Evolutionary conservation across 2,888 invertebrate species (phyloP).

Genomic region (Panopea generosa): DNA sequence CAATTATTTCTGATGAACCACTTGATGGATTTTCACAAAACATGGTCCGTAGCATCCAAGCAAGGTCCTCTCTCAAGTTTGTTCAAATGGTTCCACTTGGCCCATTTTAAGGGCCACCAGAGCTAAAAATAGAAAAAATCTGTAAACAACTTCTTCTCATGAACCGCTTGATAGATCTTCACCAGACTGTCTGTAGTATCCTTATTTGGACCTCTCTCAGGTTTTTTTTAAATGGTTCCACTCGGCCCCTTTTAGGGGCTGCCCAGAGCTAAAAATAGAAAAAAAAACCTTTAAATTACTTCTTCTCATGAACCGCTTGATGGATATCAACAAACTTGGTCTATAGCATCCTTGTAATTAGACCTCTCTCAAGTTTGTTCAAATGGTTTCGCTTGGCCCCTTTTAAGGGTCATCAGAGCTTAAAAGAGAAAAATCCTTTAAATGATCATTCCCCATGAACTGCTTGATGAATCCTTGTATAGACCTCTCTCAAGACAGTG

Average conservation of each 20-base stretch:
- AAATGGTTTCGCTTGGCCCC: too few species aligned
- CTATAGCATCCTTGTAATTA: neutral
- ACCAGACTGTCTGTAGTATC: neutral
- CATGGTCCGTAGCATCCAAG: neutral
- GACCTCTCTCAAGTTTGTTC: neutral
- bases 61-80: too few species aligned
- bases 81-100: too few species aligned
- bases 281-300: neutral
- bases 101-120: neutral
- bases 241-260: neutral
- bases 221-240: too few species aligned
- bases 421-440: neutral
- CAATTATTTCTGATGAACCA: neutral
- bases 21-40: neutral
- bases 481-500: neutral
- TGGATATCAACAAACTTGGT: neutral
- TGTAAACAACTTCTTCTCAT: conserved; percentile 1
- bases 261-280: neutral
- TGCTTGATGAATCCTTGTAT: neutral
- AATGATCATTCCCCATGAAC: neutral
- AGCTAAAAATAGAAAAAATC: neutral
- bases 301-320: neutral
- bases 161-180: neutral
- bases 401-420: neutral
- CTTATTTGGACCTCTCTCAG: too few species aligned